Conservation (phyloP, 2,113 vertebrate genomes). For the Sphaerodactylus townsendi region DNA sequence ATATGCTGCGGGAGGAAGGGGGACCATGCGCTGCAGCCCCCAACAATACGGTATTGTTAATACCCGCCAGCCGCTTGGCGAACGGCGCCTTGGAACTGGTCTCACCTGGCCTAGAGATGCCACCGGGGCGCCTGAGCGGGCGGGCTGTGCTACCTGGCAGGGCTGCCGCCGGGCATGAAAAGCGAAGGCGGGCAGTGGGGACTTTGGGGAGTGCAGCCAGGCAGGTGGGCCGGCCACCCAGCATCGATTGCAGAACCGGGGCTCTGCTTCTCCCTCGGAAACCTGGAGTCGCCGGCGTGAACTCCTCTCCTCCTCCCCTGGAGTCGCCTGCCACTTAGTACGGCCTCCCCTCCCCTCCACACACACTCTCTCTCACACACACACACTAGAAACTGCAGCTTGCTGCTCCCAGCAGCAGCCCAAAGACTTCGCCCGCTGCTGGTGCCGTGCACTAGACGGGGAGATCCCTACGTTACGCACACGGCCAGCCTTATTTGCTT, state of each 20-base stretch:
- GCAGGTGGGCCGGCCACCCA: background rate
- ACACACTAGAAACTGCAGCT: background rate
- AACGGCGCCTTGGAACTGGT: background rate
- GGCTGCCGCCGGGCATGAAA: background rate
- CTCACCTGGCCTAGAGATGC: background rate
- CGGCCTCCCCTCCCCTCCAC: background rate
- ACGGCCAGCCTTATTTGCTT: background rate
- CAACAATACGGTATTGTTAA: too few species aligned
- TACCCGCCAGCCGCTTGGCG: background rate
- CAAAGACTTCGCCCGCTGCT: background rate
- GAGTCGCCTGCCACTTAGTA: slow-evolving; percentile 3
- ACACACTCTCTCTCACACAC: too few species aligned
- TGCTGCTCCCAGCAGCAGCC: background rate
- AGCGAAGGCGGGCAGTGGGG: fast-evolving
- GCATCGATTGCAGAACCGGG: background rate
- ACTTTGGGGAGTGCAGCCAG: too few species aligned
- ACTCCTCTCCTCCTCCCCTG: background rate
- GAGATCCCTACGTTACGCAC: background rate
- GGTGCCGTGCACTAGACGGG: background rate
- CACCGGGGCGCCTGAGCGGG: background rate
- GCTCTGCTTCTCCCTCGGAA: background rate
- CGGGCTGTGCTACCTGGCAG: background rate
- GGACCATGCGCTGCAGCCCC: background rate
- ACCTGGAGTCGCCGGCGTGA: too few species aligned
- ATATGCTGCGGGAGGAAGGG: background rate